phyloP scores from a whole-genome alignment of 2,797 vertebrate genomes.

The Remorina albescens region DNA sequence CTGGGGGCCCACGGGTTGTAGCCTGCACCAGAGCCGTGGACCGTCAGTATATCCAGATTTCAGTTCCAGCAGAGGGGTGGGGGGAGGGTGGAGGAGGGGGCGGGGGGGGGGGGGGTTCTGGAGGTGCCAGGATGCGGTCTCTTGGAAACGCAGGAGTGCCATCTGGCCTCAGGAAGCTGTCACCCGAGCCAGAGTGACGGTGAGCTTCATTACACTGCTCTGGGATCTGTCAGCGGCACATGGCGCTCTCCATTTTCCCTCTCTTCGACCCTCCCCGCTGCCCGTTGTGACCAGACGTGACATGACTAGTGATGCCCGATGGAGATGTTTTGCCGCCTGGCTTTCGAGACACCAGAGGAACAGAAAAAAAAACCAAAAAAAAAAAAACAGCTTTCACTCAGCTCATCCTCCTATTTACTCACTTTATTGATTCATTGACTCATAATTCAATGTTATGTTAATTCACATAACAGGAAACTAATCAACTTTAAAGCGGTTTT shows the following conservation, averaged over 20 bases:
- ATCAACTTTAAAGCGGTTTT: too few relatives aligned
- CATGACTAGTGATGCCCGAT: constrained; percentile 40
- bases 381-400: background rate
- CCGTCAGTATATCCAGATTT: constrained; percentile 22
- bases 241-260: constrained; percentile 49
- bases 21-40: background rate
- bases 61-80: constrained; percentile 5
- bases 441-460: too few relatives aligned
- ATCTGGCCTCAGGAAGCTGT: constrained; percentile 63
- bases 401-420: background rate
- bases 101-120: too few relatives aligned
- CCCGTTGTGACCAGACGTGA: constrained; percentile 37
- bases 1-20: constrained; percentile 8
- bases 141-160: constrained; percentile 42
- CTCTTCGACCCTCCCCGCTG: background rate
- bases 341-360: background rate
- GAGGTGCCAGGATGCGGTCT: constrained; percentile 36
- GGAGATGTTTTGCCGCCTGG: constrained; percentile 25
- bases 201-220: constrained; percentile 64
- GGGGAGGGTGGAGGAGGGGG: too few relatives aligned
- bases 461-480: too few relatives aligned
- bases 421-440: background rate
- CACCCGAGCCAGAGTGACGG: constrained; percentile 58
- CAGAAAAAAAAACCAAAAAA: too few relatives aligned
- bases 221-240: constrained; percentile 73